Evolutionary conservation across 2,113 vertebrate species (phyloP).

Genomic region (Misgurnus anguillicaudatus): DNA sequence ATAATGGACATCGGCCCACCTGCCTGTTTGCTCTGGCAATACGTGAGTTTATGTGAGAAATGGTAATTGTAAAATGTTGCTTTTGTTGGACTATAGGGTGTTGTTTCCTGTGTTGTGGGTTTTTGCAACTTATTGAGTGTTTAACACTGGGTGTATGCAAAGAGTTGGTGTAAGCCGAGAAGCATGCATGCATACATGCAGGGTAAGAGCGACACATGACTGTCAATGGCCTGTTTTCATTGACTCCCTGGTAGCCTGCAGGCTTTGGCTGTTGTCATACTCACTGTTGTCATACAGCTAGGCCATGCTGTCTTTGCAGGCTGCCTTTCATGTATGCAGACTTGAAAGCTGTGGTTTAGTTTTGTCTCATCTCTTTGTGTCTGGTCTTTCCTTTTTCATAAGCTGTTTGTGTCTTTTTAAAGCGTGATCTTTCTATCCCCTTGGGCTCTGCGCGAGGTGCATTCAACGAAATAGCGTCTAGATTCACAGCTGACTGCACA

Average conservation of each 20-base stretch:
- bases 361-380: slow-evolving; percentile 24
- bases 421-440: neutral
- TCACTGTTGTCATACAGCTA: slow-evolving; percentile 1
- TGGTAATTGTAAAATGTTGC: neutral
- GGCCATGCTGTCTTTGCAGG: neutral
- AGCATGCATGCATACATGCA: neutral
- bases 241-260: neutral
- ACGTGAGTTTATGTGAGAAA: neutral
- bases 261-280: neutral
- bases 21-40: slow-evolving; percentile 63
- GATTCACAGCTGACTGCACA: slow-evolving; percentile 28
- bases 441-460: slow-evolving; percentile 39
- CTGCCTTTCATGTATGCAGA: neutral
- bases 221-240: slow-evolving; percentile 16
- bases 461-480: slow-evolving; percentile 41
- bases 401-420: slow-evolving; percentile 16
- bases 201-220: neutral
- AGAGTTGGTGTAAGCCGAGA: slow-evolving; percentile 6
- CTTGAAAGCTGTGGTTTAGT: neutral
- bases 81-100: neutral
- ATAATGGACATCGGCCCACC: slow-evolving; percentile 69
- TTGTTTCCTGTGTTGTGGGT: neutral
- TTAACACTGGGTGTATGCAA: slow-evolving; percentile 31
- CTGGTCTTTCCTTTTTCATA: slow-evolving; percentile 38
- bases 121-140: neutral